Evolutionary conservation across 2,888 invertebrate species (phyloP).

Genomic region (Acronicta alni): DNA sequence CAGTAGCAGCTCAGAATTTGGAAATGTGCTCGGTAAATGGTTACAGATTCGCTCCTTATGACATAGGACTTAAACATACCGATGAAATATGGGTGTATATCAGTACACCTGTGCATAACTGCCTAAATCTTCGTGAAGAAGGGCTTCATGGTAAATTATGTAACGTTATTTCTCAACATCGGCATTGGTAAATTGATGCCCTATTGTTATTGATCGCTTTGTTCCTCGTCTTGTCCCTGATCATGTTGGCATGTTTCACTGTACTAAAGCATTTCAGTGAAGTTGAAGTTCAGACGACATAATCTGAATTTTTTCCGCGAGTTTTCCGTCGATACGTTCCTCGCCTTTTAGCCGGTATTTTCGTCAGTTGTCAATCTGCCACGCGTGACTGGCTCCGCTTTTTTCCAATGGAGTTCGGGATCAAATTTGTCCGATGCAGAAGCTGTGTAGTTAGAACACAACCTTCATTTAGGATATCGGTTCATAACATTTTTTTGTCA

Average conservation of each 20-base stretch:
- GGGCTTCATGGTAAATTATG: too few relatives aligned
- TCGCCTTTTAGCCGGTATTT: constrained; percentile 61
- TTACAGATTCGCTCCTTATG: too few relatives aligned
- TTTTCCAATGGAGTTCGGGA: constrained; percentile 61
- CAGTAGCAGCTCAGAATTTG: too few relatives aligned
- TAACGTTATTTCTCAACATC: too few relatives aligned
- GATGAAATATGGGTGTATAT: too few relatives aligned
- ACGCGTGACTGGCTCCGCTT: constrained; percentile 74
- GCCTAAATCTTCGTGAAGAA: too few relatives aligned
- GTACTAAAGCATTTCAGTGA: constrained; percentile 12
- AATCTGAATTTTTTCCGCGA: constrained; percentile 57
- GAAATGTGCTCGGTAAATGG: too few relatives aligned
- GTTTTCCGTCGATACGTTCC: constrained; percentile 48
- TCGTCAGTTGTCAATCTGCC: constrained; percentile 80
- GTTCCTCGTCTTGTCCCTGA: background rate
- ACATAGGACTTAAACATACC: too few relatives aligned
- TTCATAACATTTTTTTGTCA: constrained; percentile 31
- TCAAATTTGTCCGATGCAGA: constrained; percentile 74
- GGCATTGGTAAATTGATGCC: too few relatives aligned
- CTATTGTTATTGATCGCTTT: background rate
- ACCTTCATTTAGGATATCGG: constrained; percentile 35
- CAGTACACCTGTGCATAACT: too few relatives aligned
- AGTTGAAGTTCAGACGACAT: constrained; percentile 42
- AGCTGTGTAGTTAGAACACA: constrained; percentile 66
- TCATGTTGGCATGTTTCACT: background rate